A percentile compares a stretch with the other conserved stretches of the same genome.
Evolutionary conservation across 1,140 invertebrate species (phyloP).

Genomic region (Ditylenchus dipsaci): DNA sequence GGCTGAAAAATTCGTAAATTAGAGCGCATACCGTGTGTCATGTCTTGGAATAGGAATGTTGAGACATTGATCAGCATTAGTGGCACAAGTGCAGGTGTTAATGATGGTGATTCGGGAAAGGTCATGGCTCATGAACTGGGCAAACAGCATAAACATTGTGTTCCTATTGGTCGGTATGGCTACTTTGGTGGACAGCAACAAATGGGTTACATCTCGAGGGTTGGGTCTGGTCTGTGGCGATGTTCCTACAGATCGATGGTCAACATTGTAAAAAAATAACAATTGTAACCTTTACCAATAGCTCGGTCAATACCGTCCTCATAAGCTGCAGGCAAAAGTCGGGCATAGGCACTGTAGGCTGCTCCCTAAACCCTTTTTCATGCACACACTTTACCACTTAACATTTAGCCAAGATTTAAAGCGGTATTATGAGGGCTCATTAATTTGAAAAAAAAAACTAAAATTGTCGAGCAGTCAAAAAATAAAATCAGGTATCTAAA

Average conservation of each 20-base stretch:
- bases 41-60: slow-evolving; percentile 35
- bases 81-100: slow-evolving; percentile 34
- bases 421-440: no score
- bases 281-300: slow-evolving; percentile 25
- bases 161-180: slow-evolving; percentile 28
- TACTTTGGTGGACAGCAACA: slow-evolving; percentile 21
- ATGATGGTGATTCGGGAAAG: slow-evolving; percentile 31
- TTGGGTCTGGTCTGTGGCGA: slow-evolving; percentile 18
- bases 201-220: slow-evolving; percentile 30
- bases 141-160: slow-evolving; percentile 38
- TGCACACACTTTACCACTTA: no score
- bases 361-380: slow-evolving; percentile 21
- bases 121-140: slow-evolving; percentile 44
- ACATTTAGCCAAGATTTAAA: no score
- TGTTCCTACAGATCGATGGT: slow-evolving; percentile 17
- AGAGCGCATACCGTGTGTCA: slow-evolving; percentile 11
- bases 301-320: slow-evolving; percentile 37
- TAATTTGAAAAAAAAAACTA: no score
- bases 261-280: background rate
- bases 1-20: slow-evolving; percentile 8
- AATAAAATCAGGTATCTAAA: no score
- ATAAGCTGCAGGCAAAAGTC: slow-evolving; percentile 37
- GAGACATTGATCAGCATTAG: slow-evolving; percentile 24
- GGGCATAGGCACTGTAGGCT: slow-evolving; percentile 32
- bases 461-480: no score